Evolutionary conservation across 92 coral and sea anemone species (phyloP).

Genomic region (Montipora capitata): DNA sequence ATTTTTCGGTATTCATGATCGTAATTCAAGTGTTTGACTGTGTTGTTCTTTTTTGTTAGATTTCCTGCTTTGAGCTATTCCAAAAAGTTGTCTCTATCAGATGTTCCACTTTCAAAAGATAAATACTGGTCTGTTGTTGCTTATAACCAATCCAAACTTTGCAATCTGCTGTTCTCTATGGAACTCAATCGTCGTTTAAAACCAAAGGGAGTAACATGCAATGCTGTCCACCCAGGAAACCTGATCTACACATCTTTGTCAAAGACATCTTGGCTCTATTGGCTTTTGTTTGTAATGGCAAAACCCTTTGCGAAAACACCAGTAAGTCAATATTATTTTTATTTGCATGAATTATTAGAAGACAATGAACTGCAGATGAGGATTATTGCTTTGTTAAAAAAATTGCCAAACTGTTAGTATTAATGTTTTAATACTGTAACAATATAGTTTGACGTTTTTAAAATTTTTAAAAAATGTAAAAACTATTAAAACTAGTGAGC

Average conservation of each 20-base stretch:
- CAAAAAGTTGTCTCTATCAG: slow-evolving; percentile 68
- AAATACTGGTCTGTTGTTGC: slow-evolving; percentile 95
- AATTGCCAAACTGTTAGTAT: too few species aligned
- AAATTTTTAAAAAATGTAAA: too few species aligned
- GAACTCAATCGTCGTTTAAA: slow-evolving; percentile 90
- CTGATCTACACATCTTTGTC: slow-evolving; percentile 89
- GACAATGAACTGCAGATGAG: neutral
- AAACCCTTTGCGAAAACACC: slow-evolving; percentile 89
- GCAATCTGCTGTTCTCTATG: slow-evolving; percentile 91
- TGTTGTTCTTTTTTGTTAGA: slow-evolving; percentile 40
- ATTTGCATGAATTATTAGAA: neutral
- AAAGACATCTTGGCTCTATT: slow-evolving; percentile 85
- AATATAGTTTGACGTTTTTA: too few species aligned
- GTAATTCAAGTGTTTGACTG: too few species aligned
- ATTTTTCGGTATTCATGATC: too few species aligned
- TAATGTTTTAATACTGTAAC: too few species aligned
- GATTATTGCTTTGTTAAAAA: too few species aligned
- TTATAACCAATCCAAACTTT: slow-evolving; percentile 96
- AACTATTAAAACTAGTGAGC: too few species aligned
- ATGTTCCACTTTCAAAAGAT: slow-evolving; percentile 82
- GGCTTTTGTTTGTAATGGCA: slow-evolving; percentile 84
- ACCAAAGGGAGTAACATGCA: slow-evolving; percentile 89
- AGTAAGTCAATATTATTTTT: slow-evolving; percentile 62
- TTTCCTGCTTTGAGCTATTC: slow-evolving; percentile 91
- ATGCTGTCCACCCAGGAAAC: slow-evolving; percentile 98